A percentile compares a stretch with the other conserved stretches of the same genome.
phyloP scores from a whole-genome alignment of 2,113 vertebrate genomes.

The Willisornis vidua region DNA sequence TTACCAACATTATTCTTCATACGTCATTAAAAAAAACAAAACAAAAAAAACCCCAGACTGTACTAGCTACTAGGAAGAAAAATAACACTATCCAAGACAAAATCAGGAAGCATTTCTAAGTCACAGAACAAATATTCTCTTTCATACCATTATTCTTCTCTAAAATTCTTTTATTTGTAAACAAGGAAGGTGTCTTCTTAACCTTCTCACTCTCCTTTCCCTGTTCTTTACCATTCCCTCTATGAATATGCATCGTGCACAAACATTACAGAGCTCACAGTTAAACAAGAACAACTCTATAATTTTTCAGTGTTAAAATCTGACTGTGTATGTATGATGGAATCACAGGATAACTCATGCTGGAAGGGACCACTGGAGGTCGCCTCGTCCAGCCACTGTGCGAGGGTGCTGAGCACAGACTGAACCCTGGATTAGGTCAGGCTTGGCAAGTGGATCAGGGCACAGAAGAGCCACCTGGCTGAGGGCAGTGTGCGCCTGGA shows the following conservation, averaged over 20 bases:
- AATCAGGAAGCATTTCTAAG: not conserved
- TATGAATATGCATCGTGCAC: not conserved
- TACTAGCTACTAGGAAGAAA: not conserved
- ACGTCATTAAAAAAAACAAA: not conserved
- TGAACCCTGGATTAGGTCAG: not conserved
- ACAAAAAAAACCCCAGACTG: too few species aligned
- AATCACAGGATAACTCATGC: not conserved
- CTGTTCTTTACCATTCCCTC: not conserved
- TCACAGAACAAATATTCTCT: not conserved
- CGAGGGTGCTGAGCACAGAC: fast-evolving
- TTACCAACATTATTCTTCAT: not conserved
- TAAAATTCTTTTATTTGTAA: not conserved
- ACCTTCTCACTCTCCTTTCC: fast-evolving
- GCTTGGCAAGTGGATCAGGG: not conserved
- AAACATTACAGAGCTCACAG: not conserved
- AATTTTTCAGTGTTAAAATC: not conserved
- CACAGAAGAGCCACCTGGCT: not conserved
- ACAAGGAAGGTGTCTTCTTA: not conserved
- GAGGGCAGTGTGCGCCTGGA: fast-evolving
- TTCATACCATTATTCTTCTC: not conserved
- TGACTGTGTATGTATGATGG: not conserved
- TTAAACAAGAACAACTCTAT: not conserved
- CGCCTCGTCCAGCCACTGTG: too few species aligned
- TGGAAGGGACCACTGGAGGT: not conserved
- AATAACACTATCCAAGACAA: not conserved